Evolutionary conservation across 2,113 vertebrate species (phyloP), one percentile per base, ranked within the genome.

Genomic region (Esox niger): DNA sequence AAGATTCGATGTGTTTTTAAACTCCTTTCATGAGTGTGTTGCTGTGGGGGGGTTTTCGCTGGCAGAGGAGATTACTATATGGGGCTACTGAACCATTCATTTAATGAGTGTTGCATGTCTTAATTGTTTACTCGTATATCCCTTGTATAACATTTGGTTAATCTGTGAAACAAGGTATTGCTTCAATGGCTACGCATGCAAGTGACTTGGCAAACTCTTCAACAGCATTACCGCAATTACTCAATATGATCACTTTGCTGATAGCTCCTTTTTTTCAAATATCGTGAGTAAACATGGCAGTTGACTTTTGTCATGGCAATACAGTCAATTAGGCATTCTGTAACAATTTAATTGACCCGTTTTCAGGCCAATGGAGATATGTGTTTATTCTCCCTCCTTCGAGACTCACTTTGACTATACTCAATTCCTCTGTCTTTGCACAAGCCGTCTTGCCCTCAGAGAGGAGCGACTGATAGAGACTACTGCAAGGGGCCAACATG

Each of bases 401-500:
- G 46, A 46, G n/a, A 26, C 10, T 46, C 35, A 46, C 21, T 3
- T 20, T 46, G 21, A 46, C n/a, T 23, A 46, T 35, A 27, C 66
- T 29, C n/a, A 20, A 29, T 56, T 57, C 23, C 3, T 2, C 67
- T 67, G 65, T 78, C 73, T 20, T 10, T 17, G 2, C 32, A 33
- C 38, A 43, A 15, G 0, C 31, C 25, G 64, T 20, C 58, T 62
- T 72, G n/a, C 75, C 66, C 73, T 73, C 80, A 77, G 55, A 64
- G 81, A 77, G 77, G 82, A 77, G 49, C 60, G n/a, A n/a, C n/a
- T n/a, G n/a, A n/a, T n/a, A n/a, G 17, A 33, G 31, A 61, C 59
- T 61, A 27, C n/a, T 35, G 59, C 32, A 63, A 23, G 27, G 70
- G 70, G 66, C 68, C 54, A 43, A 64, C 31, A 71, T 73, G 77